Evolutionary conservation across 1,140 invertebrate genomes (phyloP).

Genomic region (Anadara kagoshimensis): DNA sequence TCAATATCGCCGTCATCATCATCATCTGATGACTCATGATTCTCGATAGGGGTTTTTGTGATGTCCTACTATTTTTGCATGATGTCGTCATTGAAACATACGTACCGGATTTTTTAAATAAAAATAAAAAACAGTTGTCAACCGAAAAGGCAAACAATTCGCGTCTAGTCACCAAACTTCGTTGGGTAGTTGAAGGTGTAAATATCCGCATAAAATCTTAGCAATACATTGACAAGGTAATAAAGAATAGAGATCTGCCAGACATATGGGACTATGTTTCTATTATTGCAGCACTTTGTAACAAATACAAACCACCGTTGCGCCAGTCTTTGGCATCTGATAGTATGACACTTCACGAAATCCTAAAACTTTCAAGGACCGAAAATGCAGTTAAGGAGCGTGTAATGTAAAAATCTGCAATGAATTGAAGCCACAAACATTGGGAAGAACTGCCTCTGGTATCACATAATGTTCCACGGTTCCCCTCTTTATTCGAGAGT

Average conservation of each 20-base stretch:
- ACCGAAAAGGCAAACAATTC: constrained; percentile 19
- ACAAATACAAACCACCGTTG: not conserved
- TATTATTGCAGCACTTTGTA: constrained; percentile 8
- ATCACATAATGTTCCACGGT: no score
- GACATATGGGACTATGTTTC: constrained; percentile 14
- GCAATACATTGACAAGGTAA: constrained; percentile 13
- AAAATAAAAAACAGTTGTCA: constrained; percentile 1
- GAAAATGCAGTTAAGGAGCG: not conserved
- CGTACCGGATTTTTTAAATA: constrained; percentile 16
- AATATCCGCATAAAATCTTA: constrained; percentile 19
- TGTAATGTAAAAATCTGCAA: no score
- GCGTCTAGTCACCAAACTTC: constrained; percentile 13
- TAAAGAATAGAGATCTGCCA: constrained; percentile 21
- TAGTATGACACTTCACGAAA: no score
- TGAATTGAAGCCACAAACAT: no score
- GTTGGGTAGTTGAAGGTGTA: constrained; percentile 30
- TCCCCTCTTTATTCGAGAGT: no score
- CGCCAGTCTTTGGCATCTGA: no score
- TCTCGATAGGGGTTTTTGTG: constrained; percentile 13
- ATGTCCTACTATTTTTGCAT: constrained; percentile 2
- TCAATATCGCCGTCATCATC: no score
- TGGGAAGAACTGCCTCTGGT: no score
- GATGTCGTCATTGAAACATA: constrained; percentile 20
- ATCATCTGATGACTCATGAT: not conserved
- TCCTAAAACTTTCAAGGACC: no score